phyloP scores from a whole-genome alignment of 2,888 invertebrate species.

The Sesia apiformis region DNA sequence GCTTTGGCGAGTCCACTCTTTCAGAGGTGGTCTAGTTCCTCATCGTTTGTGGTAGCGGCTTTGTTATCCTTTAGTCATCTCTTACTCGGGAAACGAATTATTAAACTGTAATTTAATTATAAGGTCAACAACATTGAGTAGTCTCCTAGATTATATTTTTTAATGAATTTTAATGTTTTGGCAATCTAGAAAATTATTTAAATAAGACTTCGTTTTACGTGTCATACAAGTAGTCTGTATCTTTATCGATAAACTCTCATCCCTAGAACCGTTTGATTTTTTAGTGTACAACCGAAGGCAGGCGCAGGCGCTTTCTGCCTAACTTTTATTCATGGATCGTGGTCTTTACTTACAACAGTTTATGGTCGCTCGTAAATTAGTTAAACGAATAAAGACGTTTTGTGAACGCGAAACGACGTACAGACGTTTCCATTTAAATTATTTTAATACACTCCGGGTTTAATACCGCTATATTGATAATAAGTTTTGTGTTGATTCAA shows the following conservation, averaged over 20 bases:
- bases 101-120: no score
- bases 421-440: constrained; percentile 63
- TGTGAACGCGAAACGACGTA: constrained; percentile 42
- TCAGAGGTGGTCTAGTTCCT: no score
- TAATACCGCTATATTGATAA: constrained; percentile 40
- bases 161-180: no score
- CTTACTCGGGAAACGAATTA: no score
- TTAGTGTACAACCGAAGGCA: constrained; percentile 35
- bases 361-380: constrained; percentile 59
- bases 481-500: constrained; percentile 56
- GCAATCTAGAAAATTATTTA: no score
- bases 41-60: no score
- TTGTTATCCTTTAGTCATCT: no score
- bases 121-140: no score
- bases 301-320: constrained; percentile 42
- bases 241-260: constrained; percentile 5
- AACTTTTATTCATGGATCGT: constrained; percentile 54
- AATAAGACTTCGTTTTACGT: no score
- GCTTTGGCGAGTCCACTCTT: no score
- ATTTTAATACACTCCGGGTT: constrained; percentile 50
- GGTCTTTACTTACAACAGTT: constrained; percentile 52
- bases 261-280: constrained; percentile 32
- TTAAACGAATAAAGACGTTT: constrained; percentile 62
- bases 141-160: no score
- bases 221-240: background rate